Conservation (phyloP, 2,797 vertebrate species). For the Acanthiza pusilla region DNA sequence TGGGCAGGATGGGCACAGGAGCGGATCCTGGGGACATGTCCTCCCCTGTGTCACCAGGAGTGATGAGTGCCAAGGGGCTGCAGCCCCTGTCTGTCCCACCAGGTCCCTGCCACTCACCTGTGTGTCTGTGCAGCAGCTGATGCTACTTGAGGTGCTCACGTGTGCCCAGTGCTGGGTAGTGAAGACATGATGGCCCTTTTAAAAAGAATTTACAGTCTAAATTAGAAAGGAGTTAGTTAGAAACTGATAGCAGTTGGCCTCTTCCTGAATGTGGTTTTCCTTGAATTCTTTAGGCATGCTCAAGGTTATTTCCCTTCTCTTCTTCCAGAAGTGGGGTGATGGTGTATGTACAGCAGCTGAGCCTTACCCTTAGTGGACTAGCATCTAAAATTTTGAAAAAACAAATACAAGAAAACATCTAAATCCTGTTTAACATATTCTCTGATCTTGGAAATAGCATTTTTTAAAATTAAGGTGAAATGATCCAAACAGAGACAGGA, state of each 20-base stretch:
- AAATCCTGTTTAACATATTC: not conserved
- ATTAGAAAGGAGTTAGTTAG: not conserved
- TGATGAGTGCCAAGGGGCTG: not conserved
- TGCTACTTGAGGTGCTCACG: not conserved
- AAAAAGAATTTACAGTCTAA: not conserved
- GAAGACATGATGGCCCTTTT: not conserved
- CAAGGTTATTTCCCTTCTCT: not conserved
- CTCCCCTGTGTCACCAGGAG: too few relatives aligned
- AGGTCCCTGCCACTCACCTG: accelerated
- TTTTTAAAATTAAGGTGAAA: not conserved
- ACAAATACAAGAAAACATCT: not conserved
- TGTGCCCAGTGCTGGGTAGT: not conserved
- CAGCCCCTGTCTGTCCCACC: not conserved
- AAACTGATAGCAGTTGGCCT: not conserved
- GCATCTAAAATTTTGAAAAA: not conserved
- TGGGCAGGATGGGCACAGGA: accelerated
- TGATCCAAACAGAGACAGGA: not conserved
- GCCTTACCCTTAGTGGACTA: not conserved
- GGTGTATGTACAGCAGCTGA: not conserved
- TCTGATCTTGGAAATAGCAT: not conserved
- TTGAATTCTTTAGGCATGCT: not conserved
- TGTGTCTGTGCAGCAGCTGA: not conserved
- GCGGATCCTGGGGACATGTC: not conserved
- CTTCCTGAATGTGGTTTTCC: not conserved
- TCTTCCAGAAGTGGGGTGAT: not conserved